A percentile compares a stretch with the other conserved stretches of the same genome.
Conservation (phyloP, 2,113 vertebrate species). For the Panthera leo region DNA sequence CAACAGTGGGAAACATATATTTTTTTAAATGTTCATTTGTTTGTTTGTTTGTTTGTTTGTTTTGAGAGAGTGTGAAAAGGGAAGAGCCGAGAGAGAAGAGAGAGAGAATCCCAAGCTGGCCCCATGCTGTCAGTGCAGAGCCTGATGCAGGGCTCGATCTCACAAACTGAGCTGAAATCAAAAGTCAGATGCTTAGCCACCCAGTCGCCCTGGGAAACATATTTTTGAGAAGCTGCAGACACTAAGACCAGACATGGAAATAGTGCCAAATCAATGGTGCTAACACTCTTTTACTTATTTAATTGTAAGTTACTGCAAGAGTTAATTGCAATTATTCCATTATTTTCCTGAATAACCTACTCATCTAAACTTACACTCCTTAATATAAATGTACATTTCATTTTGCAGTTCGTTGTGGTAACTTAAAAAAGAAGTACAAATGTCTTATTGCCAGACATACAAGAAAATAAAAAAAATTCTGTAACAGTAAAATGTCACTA, state of each 20-base stretch:
- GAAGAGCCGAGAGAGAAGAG: no score
- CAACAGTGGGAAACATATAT: not conserved
- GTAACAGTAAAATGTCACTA: not conserved
- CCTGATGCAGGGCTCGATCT: no score
- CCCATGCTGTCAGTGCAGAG: no score
- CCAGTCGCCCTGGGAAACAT: not conserved
- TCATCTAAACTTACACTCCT: not conserved
- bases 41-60: no score
- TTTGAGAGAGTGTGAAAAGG: no score
- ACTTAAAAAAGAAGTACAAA: not conserved
- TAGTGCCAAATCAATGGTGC: fast-evolving
- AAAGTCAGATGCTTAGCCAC: no score
- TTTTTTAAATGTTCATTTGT: no score
- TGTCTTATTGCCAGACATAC: not conserved
- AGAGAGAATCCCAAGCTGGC: no score
- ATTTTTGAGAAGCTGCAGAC: not conserved
- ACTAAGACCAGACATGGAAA: not conserved
- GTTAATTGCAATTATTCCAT: not conserved
- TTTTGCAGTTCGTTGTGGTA: not conserved
- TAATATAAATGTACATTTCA: not conserved
- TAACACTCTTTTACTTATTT: not conserved
- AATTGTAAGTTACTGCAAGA: not conserved
- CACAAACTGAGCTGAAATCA: no score
- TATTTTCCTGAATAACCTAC: not conserved
- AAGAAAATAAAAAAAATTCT: not conserved